Evolutionary conservation across 2,888 invertebrate genomes (phyloP), one percentile per base, ranked within the genome.

Genomic region (Trachelus iudaicus): DNA sequence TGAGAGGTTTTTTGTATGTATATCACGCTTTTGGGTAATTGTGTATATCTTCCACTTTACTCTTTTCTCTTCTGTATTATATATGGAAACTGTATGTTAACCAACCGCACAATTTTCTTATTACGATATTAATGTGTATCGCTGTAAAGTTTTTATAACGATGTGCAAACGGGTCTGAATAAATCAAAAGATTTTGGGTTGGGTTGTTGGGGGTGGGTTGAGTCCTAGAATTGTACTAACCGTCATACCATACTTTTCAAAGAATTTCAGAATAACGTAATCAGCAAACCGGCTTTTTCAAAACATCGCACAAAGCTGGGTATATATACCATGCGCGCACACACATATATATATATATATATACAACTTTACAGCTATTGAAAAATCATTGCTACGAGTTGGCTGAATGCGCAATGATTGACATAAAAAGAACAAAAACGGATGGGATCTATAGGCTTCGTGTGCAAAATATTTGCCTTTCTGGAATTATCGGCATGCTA

Each of bases 111-210:
- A 56, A 23, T 56, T 15, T 56, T 56, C 23, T 23, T 15, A 56
- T 23, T 23, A 56, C 23, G 23, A 56, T 56, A 40, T 40, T 78
- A 79, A 79, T 77, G 77, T 75, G 69, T 23, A 73, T 76, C 30
- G 69, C 79, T 80, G 73, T 79, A 79, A 80, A 79, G 77, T 69
- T 81, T 76, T 81, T 77, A 79, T 80, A 78, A 73, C 80, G 73
- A 68, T 79, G 82, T 81, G 77, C 79, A 73, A 77, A 79, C 75
- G 30, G 76, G 75, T 76, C 79, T 79, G 73, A 83, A 84, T 83
- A 84, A 84, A 84, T 84, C 79, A 80, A 79, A 75, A 80, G 37
- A 56, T 82, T 76, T 75, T 82, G 69, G 80, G 76, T 78, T 80
- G 83, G 82, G 79, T 78, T 73, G 79, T 78, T 73, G 34, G 78